Conservation (phyloP, 2,888 invertebrate species). For the Tipula lateralis region DNA sequence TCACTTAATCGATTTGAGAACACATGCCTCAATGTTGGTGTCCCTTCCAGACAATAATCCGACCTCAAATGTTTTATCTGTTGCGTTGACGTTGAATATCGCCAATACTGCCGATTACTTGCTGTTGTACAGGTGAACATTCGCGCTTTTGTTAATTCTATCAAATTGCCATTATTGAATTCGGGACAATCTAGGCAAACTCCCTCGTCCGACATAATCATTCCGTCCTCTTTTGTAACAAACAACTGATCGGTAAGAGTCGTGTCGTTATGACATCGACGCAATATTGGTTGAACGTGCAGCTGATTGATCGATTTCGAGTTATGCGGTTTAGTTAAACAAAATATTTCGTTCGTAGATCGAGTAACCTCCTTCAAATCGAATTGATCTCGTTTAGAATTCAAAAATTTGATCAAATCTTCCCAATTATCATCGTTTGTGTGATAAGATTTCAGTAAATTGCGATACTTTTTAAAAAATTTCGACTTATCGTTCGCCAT, state of each 20-base stretch:
- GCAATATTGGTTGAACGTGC: slow-evolving; percentile 30
- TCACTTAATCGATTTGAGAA: background rate
- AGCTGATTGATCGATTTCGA: background rate
- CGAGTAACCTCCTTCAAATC: background rate
- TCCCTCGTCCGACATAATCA: slow-evolving; percentile 81
- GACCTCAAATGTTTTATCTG: slow-evolving; percentile 44
- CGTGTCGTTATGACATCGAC: slow-evolving; percentile 38
- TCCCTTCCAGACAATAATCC: slow-evolving; percentile 41
- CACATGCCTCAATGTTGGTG: background rate
- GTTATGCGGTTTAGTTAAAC: background rate
- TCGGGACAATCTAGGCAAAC: slow-evolving; percentile 71
- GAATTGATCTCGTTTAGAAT: background rate
- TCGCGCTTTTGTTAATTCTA: slow-evolving; percentile 40
- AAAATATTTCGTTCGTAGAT: background rate
- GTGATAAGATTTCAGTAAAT: slow-evolving; percentile 28
- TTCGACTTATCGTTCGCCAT: slow-evolving; percentile 35
- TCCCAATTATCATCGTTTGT: slow-evolving; percentile 30
- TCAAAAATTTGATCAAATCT: slow-evolving; percentile 39
- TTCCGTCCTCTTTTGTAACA: slow-evolving; percentile 61
- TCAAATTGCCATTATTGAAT: slow-evolving; percentile 36
- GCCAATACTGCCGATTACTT: slow-evolving; percentile 44
- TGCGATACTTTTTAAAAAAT: slow-evolving; percentile 30
- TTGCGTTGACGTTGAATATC: slow-evolving; percentile 46
- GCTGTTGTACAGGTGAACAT: slow-evolving; percentile 41
- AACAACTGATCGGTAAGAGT: slow-evolving; percentile 56